Percentiles rank a stretch among this genome's conserved stretches.
These are phyloP conservation scores for Pinctada fucata DNA, from an alignment of 2,888 invertebrate genomes.

Conservation along the genomic window DNA sequence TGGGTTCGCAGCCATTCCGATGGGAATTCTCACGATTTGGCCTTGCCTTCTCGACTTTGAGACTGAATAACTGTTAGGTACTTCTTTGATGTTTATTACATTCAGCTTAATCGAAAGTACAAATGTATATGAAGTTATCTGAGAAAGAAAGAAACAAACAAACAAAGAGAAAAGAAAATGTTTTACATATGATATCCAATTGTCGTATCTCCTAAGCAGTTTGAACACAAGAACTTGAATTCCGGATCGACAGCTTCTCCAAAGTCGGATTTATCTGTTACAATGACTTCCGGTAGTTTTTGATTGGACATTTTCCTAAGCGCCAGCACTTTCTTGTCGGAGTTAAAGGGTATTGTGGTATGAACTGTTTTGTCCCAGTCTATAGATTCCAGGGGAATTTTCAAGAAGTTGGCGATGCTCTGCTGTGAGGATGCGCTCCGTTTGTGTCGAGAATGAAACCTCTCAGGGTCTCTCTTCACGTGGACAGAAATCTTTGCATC, in stretches of 20 bases:
- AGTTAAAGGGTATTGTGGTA: constrained; percentile 16
- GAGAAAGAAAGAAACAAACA: too few species aligned
- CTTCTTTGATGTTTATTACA: too few species aligned
- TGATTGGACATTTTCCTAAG: constrained; percentile 5
- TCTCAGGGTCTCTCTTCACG: background rate
- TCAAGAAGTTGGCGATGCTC: constrained; percentile 16
- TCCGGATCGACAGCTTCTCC: background rate
- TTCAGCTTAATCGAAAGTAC: too few species aligned
- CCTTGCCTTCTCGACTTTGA: too few species aligned
- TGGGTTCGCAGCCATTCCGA: too few species aligned
- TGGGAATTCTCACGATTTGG: too few species aligned
- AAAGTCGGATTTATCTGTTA: too few species aligned
- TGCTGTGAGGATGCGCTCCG: constrained; percentile 2
- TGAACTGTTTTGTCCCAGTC: constrained; percentile 11
- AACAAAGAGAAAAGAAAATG: too few species aligned
- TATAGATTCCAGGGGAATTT: constrained; percentile 11
- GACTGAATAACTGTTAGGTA: too few species aligned
- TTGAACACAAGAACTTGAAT: constrained; percentile 12
- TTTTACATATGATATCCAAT: constrained; percentile 21
- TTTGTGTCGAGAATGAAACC: constrained; percentile 1
- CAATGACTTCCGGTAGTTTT: background rate
- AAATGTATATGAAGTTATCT: too few species aligned
- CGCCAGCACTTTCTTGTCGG: constrained; percentile 2
- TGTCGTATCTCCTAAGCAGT: constrained; percentile 8
- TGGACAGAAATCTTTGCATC: constrained; percentile 45